These are phyloP conservation scores for Petrophora chlorosata DNA, from an alignment of 2,888 invertebrate species.

Conservation along the genomic window DNA sequence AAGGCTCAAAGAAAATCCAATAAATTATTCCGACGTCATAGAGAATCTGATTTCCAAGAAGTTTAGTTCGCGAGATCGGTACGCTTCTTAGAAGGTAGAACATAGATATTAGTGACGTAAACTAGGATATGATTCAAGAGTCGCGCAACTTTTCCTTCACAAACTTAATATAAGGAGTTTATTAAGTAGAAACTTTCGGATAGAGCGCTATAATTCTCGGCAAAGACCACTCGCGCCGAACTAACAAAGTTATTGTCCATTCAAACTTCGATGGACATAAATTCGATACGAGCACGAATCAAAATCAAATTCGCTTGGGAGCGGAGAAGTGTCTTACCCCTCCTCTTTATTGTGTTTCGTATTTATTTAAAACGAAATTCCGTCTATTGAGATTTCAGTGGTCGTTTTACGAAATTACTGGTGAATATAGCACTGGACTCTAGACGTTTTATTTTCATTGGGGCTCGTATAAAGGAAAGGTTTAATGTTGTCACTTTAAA, in stretches of 20 bases:
- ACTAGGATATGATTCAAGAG: slow-evolving; percentile 30
- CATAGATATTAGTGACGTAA: slow-evolving; percentile 26
- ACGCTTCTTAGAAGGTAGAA: slow-evolving; percentile 11
- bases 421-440: slow-evolving; percentile 36
- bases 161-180: slow-evolving; percentile 36
- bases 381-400: slow-evolving; percentile 40
- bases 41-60: slow-evolving; percentile 20
- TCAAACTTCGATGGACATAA: slow-evolving; percentile 60
- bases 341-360: slow-evolving; percentile 42
- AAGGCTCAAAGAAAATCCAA: slow-evolving; percentile 22
- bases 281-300: slow-evolving; percentile 55
- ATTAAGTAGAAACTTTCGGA: slow-evolving; percentile 43
- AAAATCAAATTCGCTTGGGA: slow-evolving; percentile 53
- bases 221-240: slow-evolving; percentile 50
- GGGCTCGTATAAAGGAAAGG: slow-evolving; percentile 39
- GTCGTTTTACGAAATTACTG: slow-evolving; percentile 42
- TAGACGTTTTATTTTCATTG: slow-evolving; percentile 41
- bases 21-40: slow-evolving; percentile 21
- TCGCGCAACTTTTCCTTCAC: slow-evolving; percentile 31
- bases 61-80: slow-evolving; percentile 4
- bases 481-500: slow-evolving; percentile 65
- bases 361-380: slow-evolving; percentile 46
- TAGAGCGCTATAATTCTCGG: slow-evolving; percentile 46
- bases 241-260: slow-evolving; percentile 63
- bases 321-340: slow-evolving; percentile 50